phyloP scores from a whole-genome alignment of 2,113 vertebrate genomes.

The Lophotis ruficrista region DNA sequence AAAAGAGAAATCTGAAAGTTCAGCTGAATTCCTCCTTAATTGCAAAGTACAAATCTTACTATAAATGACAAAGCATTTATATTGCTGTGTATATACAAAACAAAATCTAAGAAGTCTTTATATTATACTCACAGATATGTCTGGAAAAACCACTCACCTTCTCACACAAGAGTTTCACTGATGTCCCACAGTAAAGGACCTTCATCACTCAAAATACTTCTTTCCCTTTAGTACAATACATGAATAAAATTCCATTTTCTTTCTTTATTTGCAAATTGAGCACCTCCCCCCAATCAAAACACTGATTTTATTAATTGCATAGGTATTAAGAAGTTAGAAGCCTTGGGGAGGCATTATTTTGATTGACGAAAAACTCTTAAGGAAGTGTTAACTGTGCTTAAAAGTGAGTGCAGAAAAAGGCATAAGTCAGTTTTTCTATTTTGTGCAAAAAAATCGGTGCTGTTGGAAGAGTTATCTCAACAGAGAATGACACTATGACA shows the following conservation, averaged over 20 bases:
- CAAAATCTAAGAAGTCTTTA: background rate
- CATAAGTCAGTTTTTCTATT: background rate
- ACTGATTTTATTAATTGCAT: background rate
- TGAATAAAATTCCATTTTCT: background rate
- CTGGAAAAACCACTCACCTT: background rate
- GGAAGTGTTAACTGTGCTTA: background rate
- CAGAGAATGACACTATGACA: background rate
- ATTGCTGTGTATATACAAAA: background rate
- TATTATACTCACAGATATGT: background rate
- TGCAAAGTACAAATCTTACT: background rate
- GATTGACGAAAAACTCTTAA: background rate
- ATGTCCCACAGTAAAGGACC: background rate
- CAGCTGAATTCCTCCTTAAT: background rate
- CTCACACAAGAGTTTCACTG: background rate
- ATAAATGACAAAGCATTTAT: background rate
- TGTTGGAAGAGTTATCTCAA: background rate
- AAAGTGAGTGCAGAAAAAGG: background rate
- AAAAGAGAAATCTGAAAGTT: background rate
- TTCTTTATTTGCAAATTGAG: background rate
- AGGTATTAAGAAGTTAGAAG: background rate
- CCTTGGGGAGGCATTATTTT: background rate
- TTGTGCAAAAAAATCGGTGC: background rate
- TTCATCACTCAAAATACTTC: background rate
- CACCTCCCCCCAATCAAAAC: background rate
- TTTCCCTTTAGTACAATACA: background rate